Base-by-base conservation (phyloP, 2,888 invertebrate species). In the Rhyacophila evoluta region DNA sequence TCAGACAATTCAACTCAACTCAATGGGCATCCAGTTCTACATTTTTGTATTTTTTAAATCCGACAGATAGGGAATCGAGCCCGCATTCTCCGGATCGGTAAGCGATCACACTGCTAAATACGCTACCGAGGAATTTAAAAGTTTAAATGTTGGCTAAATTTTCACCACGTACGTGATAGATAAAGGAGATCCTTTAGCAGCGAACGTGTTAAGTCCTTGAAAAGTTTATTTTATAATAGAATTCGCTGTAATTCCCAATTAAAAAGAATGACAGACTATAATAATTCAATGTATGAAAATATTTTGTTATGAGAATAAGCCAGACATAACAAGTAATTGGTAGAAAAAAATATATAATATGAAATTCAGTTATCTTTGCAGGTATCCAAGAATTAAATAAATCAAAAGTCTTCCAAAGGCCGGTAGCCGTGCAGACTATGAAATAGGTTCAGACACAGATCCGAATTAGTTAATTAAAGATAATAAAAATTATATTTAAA, bases 131-230 rank as follows among this genome's bases (percentile, higher is more conserved):
- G n/a, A n/a, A n/a, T n/a, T n/a, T n/a, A n/a, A n/a, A n/a, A n/a
- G n/a, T n/a, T n/a, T n/a, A n/a, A n/a, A n/a, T n/a, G n/a, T n/a
- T n/a, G n/a, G n/a, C n/a, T n/a, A n/a, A n/a, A n/a, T n/a, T n/a
- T n/a, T n/a, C n/a, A n/a, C n/a, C n/a, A n/a, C n/a, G n/a, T n/a
- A n/a, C n/a, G n/a, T n/a, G n/a, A n/a, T n/a, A n/a, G n/a, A n/a
- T n/a, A n/a, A n/a, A n/a, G n/a, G n/a, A n/a, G n/a, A n/a, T n/a
- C n/a, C n/a, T n/a, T n/a, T n/a, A n/a, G n/a, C n/a, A n/a, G n/a
- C n/a, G n/a, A n/a, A n/a, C n/a, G n/a, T n/a, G n/a, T n/a, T 55
- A 4, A 55, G 55, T 55, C 55, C 55, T 55, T 55, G 55, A 55
- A n/a, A 4, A 25, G 10, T 25, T 25, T 25, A 55, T 25, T 12